phyloP scores from a whole-genome alignment of 2,888 invertebrate genomes.

The Keiferia lycopersicella region DNA sequence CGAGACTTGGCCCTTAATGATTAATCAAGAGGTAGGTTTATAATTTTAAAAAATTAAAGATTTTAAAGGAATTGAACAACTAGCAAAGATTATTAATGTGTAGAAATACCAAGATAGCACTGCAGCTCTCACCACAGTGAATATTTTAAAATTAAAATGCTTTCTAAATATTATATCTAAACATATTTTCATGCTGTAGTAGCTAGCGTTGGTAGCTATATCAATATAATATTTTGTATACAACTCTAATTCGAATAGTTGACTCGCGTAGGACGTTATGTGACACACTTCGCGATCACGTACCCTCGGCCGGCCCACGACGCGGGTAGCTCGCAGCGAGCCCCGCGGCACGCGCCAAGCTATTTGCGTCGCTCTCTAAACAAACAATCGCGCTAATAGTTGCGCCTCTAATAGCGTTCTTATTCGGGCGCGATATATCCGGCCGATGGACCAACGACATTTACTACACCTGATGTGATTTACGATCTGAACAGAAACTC shows the following conservation, averaged over 20 bases:
- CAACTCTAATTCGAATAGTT: background rate
- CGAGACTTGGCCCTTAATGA: too few relatives aligned
- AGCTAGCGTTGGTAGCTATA: too few relatives aligned
- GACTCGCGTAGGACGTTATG: background rate
- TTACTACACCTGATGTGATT: constrained; percentile 1
- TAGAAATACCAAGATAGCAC: too few relatives aligned
- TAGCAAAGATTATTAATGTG: too few relatives aligned
- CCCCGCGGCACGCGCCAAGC: constrained; percentile 25
- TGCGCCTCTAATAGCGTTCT: constrained; percentile 36
- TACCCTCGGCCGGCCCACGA: background rate
- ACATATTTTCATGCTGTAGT: too few relatives aligned
- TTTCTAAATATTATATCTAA: too few relatives aligned
- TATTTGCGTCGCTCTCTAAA: constrained; percentile 31
- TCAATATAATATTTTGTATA: background rate
- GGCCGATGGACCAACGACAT: constrained; percentile 24
- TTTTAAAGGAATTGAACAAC: too few relatives aligned
- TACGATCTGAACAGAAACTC: constrained; percentile 32
- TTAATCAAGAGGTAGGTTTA: too few relatives aligned
- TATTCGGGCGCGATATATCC: constrained; percentile 34
- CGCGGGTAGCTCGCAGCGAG: constrained; percentile 18
- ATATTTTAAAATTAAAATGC: too few relatives aligned
- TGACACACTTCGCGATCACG: constrained; percentile 11
- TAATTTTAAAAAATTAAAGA: too few relatives aligned
- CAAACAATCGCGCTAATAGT: constrained; percentile 38
- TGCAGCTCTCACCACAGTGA: too few relatives aligned